A percentile compares a stretch with the other conserved stretches of the same genome.
phyloP scores from a whole-genome alignment of 2,888 invertebrate species.

The Eugnorisma glareosa region DNA sequence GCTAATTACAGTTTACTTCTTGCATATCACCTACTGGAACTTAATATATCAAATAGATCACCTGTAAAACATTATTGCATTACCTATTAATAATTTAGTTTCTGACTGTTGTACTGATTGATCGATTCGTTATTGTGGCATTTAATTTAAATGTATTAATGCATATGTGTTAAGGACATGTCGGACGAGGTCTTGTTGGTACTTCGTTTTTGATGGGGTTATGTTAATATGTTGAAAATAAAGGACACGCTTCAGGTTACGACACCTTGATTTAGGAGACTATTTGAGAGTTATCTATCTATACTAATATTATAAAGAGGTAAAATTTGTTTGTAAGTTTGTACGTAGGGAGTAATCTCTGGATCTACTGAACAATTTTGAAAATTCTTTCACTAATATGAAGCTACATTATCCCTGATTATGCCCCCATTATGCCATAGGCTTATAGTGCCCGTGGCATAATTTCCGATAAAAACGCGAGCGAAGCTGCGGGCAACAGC shows the following conservation, averaged over 20 bases:
- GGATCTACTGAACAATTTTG: too few species aligned
- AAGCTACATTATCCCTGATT: too few species aligned
- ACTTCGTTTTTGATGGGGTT: slow-evolving; percentile 19
- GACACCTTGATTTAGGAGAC: background rate
- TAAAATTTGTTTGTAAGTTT: too few species aligned
- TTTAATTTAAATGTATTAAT: slow-evolving; percentile 53
- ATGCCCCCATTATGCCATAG: too few species aligned
- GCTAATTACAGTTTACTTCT: slow-evolving; percentile 24
- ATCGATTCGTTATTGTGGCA: slow-evolving; percentile 41
- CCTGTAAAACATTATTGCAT: slow-evolving; percentile 32
- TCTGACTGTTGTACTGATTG: slow-evolving; percentile 26
- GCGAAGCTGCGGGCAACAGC: too few species aligned
- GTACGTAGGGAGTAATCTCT: too few species aligned
- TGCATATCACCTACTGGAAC: slow-evolving; percentile 33
- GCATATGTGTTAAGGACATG: slow-evolving; percentile 58
- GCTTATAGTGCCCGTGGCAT: too few species aligned
- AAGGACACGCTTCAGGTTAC: slow-evolving; percentile 25
- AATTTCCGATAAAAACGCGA: too few species aligned
- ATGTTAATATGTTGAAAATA: slow-evolving; percentile 16
- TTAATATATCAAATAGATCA: slow-evolving; percentile 39
- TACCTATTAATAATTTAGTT: slow-evolving; percentile 39
- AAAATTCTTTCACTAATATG: too few species aligned
- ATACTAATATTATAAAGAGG: too few species aligned
- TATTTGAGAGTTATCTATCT: too few species aligned
- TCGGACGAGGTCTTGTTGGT: slow-evolving; percentile 26